These are phyloP conservation scores for Catostylus mosaicus DNA, from an alignment of 30 jellyfish, hydroid and myxozoan genomes.

Conservation along the genomic window DNA sequence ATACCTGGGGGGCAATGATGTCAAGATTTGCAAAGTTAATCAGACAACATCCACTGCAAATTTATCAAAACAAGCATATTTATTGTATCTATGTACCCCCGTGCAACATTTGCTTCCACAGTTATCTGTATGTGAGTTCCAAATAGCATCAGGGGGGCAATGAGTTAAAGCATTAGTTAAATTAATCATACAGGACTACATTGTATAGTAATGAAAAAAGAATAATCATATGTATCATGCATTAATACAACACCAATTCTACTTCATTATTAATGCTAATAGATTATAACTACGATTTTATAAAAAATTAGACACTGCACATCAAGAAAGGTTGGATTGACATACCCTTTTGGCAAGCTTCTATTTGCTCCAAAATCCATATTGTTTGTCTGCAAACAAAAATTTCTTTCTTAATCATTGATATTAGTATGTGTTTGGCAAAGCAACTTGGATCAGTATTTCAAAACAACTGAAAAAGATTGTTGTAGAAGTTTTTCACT, in stretches of 20 bases:
- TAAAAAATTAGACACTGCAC: background rate
- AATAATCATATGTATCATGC: no score
- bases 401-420: background rate
- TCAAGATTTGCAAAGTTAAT: no score
- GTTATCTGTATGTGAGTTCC: no score
- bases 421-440: background rate
- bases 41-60: no score
- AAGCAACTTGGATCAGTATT: background rate
- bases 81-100: no score
- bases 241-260: background rate
- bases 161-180: no score
- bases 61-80: no score
- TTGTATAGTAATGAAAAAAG: background rate
- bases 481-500: background rate
- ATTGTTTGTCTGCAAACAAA: background rate
- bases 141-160: no score
- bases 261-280: background rate
- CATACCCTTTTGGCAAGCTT: constrained; percentile 10
- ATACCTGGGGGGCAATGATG: no score
- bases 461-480: background rate
- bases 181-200: no score
- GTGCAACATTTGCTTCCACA: no score
- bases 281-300: no score
- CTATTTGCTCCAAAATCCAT: constrained; percentile 28
- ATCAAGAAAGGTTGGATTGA: background rate